Percentiles rank a stretch among this genome's conserved stretches.
phyloP scores from a whole-genome alignment of 1,140 invertebrate genomes.

The Laupala kohalensis region DNA sequence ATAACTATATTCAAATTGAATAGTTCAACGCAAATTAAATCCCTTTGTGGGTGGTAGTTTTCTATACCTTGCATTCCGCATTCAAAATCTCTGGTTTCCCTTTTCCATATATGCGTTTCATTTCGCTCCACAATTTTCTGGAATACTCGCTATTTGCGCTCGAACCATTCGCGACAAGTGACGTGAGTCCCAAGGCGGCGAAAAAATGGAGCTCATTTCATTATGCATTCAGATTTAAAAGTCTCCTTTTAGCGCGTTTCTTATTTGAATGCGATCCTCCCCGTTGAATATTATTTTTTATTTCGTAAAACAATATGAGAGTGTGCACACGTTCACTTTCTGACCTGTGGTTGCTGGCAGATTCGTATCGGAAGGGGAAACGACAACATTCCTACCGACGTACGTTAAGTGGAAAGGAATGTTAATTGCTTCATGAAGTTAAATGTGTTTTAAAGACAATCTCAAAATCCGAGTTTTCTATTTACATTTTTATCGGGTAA shows the following conservation, averaged over 20 bases:
- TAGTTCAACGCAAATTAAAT: too few species aligned
- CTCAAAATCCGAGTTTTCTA: too few species aligned
- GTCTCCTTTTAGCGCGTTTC: background rate
- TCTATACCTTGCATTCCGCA: too few species aligned
- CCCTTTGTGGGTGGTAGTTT: too few species aligned
- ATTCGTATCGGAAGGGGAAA: background rate
- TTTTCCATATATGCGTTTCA: too few species aligned
- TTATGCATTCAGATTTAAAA: background rate
- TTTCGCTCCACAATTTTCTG: too few species aligned
- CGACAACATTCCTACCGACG: background rate
- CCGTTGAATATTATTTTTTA: background rate
- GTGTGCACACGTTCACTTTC: background rate
- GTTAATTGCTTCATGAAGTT: background rate
- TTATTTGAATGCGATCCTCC: background rate
- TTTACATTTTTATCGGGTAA: too few species aligned
- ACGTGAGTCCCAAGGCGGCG: too few species aligned
- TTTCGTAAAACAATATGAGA: background rate
- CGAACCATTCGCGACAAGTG: too few species aligned
- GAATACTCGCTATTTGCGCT: too few species aligned
- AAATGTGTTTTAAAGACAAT: background rate
- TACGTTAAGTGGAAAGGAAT: background rate
- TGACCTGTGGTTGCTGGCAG: background rate
- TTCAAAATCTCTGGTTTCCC: too few species aligned
- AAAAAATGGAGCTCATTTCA: background rate
- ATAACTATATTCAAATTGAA: too few species aligned